A percentile compares a stretch with the other conserved stretches of the same genome.
phyloP scores from a whole-genome alignment of 1,140 invertebrate genomes.

The Drosophila azteca region DNA sequence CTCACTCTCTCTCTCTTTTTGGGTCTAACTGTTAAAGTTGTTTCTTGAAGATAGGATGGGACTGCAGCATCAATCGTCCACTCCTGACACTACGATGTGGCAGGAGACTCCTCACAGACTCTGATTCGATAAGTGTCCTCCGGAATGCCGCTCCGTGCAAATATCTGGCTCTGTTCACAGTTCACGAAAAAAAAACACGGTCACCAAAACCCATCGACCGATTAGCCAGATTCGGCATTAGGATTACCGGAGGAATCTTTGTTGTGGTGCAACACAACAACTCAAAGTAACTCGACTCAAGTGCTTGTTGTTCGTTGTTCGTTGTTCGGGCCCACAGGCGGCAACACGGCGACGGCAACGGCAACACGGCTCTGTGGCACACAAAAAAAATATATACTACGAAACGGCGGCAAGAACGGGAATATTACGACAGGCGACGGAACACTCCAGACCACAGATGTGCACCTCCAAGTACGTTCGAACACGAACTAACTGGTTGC shows the following conservation, averaged over 20 bases:
- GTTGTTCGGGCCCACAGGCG: slow-evolving; percentile 8
- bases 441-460: slow-evolving; percentile 60
- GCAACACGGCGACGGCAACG: slow-evolving; percentile 52
- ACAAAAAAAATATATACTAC: slow-evolving; percentile 28
- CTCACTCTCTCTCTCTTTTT: not conserved
- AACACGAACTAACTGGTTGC: slow-evolving; percentile 80
- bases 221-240: slow-evolving; percentile 64
- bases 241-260: slow-evolving; percentile 52
- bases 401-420: slow-evolving; percentile 32
- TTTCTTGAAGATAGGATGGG: slow-evolving; percentile 6
- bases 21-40: not conserved
- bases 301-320: too few species aligned
- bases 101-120: slow-evolving; percentile 10
- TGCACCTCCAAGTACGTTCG: slow-evolving; percentile 75
- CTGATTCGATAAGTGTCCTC: slow-evolving; percentile 20
- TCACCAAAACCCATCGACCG: slow-evolving; percentile 47
- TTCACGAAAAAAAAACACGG: slow-evolving; percentile 18
- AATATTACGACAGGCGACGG: slow-evolving; percentile 20
- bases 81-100: slow-evolving; percentile 10
- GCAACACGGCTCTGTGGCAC: slow-evolving; percentile 22
- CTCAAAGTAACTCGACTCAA: slow-evolving; percentile 8
- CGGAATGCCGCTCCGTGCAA: slow-evolving; percentile 11
- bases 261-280: slow-evolving; percentile 21
- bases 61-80: slow-evolving; percentile 44
- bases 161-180: slow-evolving; percentile 51